These are phyloP conservation scores for Hydractinia symbiolongicarpus DNA, from an alignment of 30 jellyfish, hydroid and myxozoan genomes.

Conservation along the genomic window DNA sequence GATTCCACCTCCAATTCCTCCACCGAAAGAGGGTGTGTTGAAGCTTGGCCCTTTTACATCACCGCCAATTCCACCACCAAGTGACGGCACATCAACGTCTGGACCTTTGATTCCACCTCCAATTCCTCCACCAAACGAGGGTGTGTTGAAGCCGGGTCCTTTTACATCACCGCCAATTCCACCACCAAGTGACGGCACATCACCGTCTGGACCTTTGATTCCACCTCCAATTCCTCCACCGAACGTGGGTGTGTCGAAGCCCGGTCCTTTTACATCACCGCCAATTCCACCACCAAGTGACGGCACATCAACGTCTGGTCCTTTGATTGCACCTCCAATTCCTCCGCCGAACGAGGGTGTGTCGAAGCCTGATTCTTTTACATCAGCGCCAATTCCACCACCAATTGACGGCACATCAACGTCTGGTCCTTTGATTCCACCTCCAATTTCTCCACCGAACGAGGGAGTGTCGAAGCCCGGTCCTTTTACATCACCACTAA, in stretches of 20 bases:
- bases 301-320: neutral
- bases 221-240: constrained; percentile 6
- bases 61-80: neutral
- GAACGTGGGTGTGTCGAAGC: neutral
- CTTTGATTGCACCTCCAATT: neutral
- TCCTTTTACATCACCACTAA: neutral
- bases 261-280: neutral
- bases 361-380: no score
- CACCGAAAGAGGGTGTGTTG: neutral
- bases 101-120: constrained; percentile 4
- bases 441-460: neutral
- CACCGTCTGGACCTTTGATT: neutral
- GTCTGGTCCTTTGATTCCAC: neutral
- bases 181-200: neutral
- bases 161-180: neutral
- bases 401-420: neutral
- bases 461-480: no score
- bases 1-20: neutral
- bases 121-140: neutral
- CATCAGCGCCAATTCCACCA: neutral
- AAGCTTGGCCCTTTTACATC: no score
- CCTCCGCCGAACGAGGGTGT: neutral
- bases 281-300: neutral
- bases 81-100: neutral
- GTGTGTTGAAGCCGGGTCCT: no score